Conservation (phyloP, 1,140 invertebrate species). For the Paraescarpia echinospica region DNA sequence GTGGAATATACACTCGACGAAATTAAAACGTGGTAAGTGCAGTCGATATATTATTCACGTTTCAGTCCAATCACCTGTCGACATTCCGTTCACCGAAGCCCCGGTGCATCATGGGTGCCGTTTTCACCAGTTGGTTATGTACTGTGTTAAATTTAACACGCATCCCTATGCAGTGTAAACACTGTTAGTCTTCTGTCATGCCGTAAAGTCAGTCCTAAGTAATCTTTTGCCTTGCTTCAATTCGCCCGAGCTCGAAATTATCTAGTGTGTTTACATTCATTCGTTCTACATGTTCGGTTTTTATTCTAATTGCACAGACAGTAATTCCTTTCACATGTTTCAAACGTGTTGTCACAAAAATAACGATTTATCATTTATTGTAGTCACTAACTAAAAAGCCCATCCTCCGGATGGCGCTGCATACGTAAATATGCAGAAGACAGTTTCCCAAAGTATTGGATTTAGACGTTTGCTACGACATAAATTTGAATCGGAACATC, state of each 20-base stretch:
- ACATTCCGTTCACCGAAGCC: background rate
- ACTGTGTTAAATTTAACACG: background rate
- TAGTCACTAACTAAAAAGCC: too few relatives aligned
- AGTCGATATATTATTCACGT: background rate
- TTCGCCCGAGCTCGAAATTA: background rate
- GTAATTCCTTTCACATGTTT: too few relatives aligned
- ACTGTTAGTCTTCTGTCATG: background rate
- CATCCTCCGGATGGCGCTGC: too few relatives aligned
- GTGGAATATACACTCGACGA: slow-evolving; percentile 89
- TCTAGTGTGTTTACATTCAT: background rate
- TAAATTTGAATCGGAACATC: too few relatives aligned
- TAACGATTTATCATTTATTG: too few relatives aligned
- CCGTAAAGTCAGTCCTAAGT: background rate
- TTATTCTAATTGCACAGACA: background rate
- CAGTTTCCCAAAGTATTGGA: too few relatives aligned
- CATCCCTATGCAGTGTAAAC: background rate
- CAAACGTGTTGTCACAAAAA: too few relatives aligned
- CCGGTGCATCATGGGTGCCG: background rate
- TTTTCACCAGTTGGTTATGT: background rate
- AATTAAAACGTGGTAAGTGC: slow-evolving; percentile 79
- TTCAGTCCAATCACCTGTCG: background rate
- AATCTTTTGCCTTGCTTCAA: background rate
- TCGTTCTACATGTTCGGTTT: background rate
- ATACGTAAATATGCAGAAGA: too few relatives aligned
- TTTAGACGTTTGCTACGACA: too few relatives aligned